These are phyloP conservation scores for Gerris lacustris DNA, from an alignment of 2,888 invertebrate species.

Conservation along the genomic window DNA sequence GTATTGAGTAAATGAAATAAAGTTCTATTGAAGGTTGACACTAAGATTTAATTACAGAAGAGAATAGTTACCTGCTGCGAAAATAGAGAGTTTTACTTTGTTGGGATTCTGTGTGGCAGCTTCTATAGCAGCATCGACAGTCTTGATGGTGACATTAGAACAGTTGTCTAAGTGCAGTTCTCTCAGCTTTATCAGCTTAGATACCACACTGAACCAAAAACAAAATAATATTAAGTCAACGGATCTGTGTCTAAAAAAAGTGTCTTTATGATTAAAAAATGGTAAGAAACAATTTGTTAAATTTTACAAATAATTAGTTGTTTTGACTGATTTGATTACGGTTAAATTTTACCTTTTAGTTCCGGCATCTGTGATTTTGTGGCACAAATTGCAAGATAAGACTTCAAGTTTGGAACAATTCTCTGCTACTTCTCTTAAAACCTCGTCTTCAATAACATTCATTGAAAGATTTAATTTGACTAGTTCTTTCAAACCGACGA, in stretches of 20 bases:
- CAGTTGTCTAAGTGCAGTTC: slow-evolving; percentile 20
- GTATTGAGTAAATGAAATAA: no score
- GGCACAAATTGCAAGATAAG: slow-evolving; percentile 18
- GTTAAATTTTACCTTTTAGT: slow-evolving; percentile 14
- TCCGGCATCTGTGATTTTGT: slow-evolving; percentile 20
- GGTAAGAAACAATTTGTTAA: no score
- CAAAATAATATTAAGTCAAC: neutral
- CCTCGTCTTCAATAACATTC: slow-evolving; percentile 17
- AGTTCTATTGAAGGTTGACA: no score
- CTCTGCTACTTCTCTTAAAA: slow-evolving; percentile 19
- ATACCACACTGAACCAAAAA: slow-evolving; percentile 19
- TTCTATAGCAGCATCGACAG: slow-evolving; percentile 20
- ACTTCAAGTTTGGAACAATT: slow-evolving; percentile 19
- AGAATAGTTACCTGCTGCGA: slow-evolving; percentile 9
- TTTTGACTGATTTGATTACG: no score
- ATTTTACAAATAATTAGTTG: no score
- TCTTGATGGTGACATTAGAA: slow-evolving; percentile 18
- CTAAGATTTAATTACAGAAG: no score
- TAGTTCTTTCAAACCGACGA: slow-evolving; percentile 16
- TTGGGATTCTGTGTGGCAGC: slow-evolving; percentile 9
- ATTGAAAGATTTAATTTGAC: slow-evolving; percentile 20
- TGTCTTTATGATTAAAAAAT: no score
- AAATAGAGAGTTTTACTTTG: slow-evolving; percentile 10
- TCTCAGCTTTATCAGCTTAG: slow-evolving; percentile 18
- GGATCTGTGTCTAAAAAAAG: no score